A percentile compares a stretch with the other conserved stretches of the same genome.
Conservation (phyloP, 2,113 vertebrate species). For the Petaurus breviceps region DNA sequence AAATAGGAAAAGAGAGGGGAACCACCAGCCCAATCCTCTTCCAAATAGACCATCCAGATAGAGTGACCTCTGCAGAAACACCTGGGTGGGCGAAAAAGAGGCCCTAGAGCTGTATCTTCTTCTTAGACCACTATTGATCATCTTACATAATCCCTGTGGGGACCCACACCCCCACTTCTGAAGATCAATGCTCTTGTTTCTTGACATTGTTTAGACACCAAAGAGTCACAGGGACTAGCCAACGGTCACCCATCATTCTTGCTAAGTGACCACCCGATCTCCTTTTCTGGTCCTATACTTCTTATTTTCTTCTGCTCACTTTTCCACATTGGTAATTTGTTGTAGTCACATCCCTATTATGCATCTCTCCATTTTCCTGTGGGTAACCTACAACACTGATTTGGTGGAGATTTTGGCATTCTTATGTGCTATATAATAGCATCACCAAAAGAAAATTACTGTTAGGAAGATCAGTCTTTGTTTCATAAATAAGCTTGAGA, state of each 20-base stretch:
- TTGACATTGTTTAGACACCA: not conserved
- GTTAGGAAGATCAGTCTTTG: no score
- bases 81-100: not conserved
- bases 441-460: not conserved
- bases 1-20: no score
- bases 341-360: not conserved
- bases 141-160: not conserved
- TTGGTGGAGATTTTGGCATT: not conserved
- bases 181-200: not conserved
- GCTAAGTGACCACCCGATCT: not conserved
- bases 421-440: not conserved
- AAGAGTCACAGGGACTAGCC: not conserved
- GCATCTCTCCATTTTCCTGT: not conserved
- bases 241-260: not conserved
- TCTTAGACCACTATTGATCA: not conserved
- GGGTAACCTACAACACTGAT: not conserved
- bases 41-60: not conserved
- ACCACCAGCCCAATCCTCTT: not conserved
- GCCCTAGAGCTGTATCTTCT: not conserved
- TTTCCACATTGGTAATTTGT: not conserved
- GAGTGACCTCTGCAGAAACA: not conserved
- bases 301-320: not conserved
- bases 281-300: not conserved
- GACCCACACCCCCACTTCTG: no score
- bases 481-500: no score